Base-by-base conservation (phyloP, 2,797 vertebrate genomes). In the Sebastiscus albofasciatus region DNA sequence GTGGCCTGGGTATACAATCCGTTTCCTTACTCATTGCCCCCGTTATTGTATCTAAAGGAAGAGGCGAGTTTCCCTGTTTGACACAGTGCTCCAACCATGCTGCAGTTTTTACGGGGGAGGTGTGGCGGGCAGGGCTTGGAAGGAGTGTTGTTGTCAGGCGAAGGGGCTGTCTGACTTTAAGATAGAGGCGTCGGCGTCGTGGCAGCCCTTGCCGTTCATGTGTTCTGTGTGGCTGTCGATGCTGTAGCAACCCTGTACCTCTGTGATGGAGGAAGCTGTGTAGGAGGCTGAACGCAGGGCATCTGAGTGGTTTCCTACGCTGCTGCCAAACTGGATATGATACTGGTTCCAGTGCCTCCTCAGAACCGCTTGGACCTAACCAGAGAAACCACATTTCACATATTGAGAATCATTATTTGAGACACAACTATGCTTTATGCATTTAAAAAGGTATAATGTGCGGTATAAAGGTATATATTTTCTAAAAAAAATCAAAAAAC, bases 321-420 rank as follows among this genome's bases (percentile, higher is more conserved):
- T 96, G 94, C 96, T 97, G 80, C 97, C 97, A 55, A 99, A 98
- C 86, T 99, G 98, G 83, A 99, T 97, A 52, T 95, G 94, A 84
- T 99, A 98, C 93, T 99, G 98, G 89, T 98, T 98, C 98, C 98
- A 99, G 89, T 99, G 97, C 70, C 98, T 94, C 87, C 97, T 94
- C 87, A 99, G 83, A 67, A 99, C 96, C 0, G 96, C 96, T 87
- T 99, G 98, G 62, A 99, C 98, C 98, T 99, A 18, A 34, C 0
- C 72, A 36, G 11, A 87, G 16, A 60, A 55, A 83, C 11, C 27
- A 66, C 58, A 83, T 20, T 33, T 52, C 8, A 58, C 4, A 65
- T 56, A 22, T 77, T 59, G 56, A 34, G 12, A 56, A 55, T 31
- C 18, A 34, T 54, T 54, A 3, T 7, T 11, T 56, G 20, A 54